phyloP scores from a whole-genome alignment of 1,140 invertebrate species.

The Aphaenogaster ashmeadi region DNA sequence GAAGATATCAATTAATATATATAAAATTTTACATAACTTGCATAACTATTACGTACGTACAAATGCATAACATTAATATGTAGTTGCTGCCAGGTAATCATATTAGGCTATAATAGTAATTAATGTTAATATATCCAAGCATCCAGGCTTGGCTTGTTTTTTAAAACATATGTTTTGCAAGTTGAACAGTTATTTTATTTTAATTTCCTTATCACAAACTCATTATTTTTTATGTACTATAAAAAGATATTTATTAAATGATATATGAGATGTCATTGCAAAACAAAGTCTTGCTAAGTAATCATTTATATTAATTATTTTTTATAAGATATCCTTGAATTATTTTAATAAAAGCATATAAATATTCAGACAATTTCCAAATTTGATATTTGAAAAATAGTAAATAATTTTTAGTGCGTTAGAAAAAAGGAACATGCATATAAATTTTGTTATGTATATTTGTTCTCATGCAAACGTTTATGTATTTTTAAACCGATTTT shows the following conservation, averaged over 20 bases:
- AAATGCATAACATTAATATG: constrained; percentile 29
- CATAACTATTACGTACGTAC: not conserved
- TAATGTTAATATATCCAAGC: constrained; percentile 3
- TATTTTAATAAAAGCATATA: not conserved
- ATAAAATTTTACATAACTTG: constrained; percentile 8
- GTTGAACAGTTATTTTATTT: too few species aligned
- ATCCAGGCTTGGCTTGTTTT: not conserved
- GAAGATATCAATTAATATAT: not conserved
- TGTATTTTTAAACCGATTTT: not conserved
- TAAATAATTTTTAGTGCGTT: not conserved
- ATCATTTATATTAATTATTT: not conserved
- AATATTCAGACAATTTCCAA: not conserved
- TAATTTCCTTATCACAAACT: not conserved
- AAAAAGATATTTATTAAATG: not conserved
- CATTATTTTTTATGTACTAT: constrained; percentile 3
- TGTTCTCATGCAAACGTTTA: not conserved
- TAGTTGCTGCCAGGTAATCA: constrained; percentile 12
- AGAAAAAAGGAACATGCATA: not conserved
- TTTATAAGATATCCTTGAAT: not conserved
- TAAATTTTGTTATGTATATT: not conserved
- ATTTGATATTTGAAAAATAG: not conserved
- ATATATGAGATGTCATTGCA: not conserved
- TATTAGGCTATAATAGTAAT: constrained; percentile 28
- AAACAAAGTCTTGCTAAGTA: not conserved
- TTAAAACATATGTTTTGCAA: not conserved